Evolutionary conservation across 2,888 invertebrate species (phyloP).

Genomic region (Troilus luridus): DNA sequence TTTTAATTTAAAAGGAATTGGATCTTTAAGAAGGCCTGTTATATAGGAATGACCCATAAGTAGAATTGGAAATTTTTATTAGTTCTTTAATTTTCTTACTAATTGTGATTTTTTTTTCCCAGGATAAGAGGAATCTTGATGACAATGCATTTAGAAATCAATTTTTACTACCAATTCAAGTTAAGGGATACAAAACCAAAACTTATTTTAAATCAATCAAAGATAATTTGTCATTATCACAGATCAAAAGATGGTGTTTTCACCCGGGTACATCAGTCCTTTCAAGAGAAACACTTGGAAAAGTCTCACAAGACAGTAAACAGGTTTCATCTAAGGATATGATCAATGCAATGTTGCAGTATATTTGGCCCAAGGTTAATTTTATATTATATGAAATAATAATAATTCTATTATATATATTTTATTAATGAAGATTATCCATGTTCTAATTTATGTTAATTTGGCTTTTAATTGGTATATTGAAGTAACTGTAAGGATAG

Average conservation of each 20-base stretch:
- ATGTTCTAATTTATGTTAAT: not conserved
- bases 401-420: not conserved
- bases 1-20: too few relatives aligned
- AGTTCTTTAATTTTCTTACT: not conserved
- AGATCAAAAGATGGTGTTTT: slow-evolving; percentile 84
- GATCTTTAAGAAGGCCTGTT: too few relatives aligned
- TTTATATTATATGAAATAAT: not conserved
- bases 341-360: slow-evolving; percentile 88
- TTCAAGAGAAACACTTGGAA: slow-evolving; percentile 76
- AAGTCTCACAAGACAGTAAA: slow-evolving; percentile 72
- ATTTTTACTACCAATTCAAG: not conserved
- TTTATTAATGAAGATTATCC: not conserved
- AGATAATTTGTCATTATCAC: slow-evolving; percentile 65
- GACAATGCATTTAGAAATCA: slow-evolving; percentile 28
- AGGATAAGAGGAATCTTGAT: not conserved
- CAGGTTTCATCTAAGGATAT: slow-evolving; percentile 83
- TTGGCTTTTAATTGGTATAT: not conserved
- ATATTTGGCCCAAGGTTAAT: slow-evolving; percentile 93
- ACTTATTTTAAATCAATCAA: slow-evolving; percentile 50
- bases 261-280: slow-evolving; percentile 88
- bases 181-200: slow-evolving; percentile 53
- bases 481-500: not conserved
- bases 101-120: not conserved
- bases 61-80: not conserved
- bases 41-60: not conserved